phyloP scores from a whole-genome alignment of 2,113 vertebrate genomes.

The Hippocampus comes region DNA sequence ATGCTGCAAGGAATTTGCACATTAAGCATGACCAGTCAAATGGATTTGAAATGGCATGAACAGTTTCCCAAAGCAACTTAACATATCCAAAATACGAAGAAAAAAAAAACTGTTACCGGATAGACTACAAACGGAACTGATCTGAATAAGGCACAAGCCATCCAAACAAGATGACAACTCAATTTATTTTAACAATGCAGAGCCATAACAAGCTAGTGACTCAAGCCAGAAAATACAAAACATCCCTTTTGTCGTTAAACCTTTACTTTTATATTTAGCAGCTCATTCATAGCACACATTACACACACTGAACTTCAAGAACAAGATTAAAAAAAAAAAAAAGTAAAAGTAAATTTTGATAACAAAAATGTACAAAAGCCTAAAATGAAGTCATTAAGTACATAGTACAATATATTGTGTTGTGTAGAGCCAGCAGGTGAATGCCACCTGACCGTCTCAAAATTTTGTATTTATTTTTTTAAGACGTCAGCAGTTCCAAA shows the following conservation, averaged over 20 bases:
- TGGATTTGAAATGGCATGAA: neutral
- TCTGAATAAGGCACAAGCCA: neutral
- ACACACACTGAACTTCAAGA: neutral
- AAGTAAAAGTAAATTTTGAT: constrained; percentile 15
- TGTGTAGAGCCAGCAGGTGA: neutral
- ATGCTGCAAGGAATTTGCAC: neutral
- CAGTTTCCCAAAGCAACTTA: neutral
- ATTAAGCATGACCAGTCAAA: neutral
- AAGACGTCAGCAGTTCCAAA: neutral
- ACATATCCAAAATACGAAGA: neutral
- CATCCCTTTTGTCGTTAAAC: constrained; percentile 3
- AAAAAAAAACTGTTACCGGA: neutral
- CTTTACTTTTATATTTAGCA: neutral
- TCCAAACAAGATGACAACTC: neutral
- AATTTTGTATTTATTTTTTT: neutral
- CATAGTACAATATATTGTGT: neutral
- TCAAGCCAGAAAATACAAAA: constrained; percentile 18
- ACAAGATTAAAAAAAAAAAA: constrained; percentile 9
- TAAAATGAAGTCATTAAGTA: neutral
- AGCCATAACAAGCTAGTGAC: neutral
- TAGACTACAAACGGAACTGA: neutral
- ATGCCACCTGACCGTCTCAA: neutral
- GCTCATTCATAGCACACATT: neutral
- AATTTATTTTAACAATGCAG: constrained; percentile 44
- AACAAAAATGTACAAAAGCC: constrained; percentile 26